A percentile compares a stretch with the other conserved stretches of the same genome.
Conservation (phyloP, 2,888 invertebrate genomes). For the Zonitis immaculata region DNA sequence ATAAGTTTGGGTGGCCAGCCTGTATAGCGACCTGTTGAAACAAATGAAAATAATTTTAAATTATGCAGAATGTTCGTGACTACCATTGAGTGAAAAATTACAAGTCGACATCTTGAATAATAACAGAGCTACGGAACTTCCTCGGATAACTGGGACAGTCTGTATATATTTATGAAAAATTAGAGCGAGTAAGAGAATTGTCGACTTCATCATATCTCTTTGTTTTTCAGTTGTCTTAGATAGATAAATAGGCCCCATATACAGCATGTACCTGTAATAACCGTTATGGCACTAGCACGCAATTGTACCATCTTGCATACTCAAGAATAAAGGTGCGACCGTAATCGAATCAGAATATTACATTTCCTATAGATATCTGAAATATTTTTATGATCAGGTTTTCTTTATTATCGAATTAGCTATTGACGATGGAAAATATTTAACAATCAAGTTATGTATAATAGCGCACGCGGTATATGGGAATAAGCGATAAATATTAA, state of each 20-base stretch:
- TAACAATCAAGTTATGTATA: constrained; percentile 4
- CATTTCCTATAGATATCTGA: background rate
- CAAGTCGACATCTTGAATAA: no score
- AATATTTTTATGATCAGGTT: no score
- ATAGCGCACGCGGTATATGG: no score
- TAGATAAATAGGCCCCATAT: constrained; percentile 26
- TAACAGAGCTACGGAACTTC: no score
- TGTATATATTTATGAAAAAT: no score
- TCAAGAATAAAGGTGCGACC: background rate
- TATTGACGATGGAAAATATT: background rate
- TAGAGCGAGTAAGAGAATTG: background rate
- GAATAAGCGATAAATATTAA: constrained; percentile 25
- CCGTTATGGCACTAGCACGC: constrained; percentile 26
- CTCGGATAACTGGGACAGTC: no score
- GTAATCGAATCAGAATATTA: background rate
- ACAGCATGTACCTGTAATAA: constrained; percentile 26
- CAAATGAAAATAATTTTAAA: no score
- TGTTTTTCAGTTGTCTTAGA: constrained; percentile 12
- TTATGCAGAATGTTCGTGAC: no score
- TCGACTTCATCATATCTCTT: constrained; percentile 17
- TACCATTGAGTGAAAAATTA: no score
- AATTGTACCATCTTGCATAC: constrained; percentile 17
- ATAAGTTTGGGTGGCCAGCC: no score
- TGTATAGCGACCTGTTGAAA: no score
- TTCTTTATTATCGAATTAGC: no score